Evolutionary conservation across 23 tunicate species (phyloP).

Genomic region (Styela plicata): DNA sequence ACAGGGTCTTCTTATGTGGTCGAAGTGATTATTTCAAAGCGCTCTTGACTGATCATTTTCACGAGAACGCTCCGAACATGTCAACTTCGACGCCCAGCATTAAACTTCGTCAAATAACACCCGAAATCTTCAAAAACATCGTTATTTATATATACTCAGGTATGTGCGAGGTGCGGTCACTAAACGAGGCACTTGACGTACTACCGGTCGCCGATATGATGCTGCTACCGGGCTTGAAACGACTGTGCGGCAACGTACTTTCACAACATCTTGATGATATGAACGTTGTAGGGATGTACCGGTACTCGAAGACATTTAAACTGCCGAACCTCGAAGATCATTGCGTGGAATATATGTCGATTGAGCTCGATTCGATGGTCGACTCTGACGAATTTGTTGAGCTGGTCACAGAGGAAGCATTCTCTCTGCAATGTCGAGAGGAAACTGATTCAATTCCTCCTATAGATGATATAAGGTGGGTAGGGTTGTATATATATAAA

Average conservation of each 20-base stretch:
- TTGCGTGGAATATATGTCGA: slow-evolving; percentile 35
- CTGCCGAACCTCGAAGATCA: slow-evolving; percentile 22
- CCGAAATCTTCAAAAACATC: slow-evolving; percentile 26
- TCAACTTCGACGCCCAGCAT: slow-evolving; percentile 11
- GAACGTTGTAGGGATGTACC: slow-evolving; percentile 11
- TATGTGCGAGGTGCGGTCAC: slow-evolving; percentile 12
- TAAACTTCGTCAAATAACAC: slow-evolving; percentile 23
- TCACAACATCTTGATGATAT: not conserved
- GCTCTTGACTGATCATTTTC: slow-evolving; percentile 38
- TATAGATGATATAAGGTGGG: slow-evolving; percentile 54
- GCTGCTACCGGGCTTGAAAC: slow-evolving; percentile 31
- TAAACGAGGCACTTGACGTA: slow-evolving; percentile 25
- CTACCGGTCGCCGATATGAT: slow-evolving; percentile 44
- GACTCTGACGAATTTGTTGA: slow-evolving; percentile 37
- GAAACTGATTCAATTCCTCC: slow-evolving; percentile 51
- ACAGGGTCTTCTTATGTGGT: slow-evolving; percentile 46
- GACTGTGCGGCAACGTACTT: slow-evolving; percentile 37
- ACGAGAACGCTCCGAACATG: slow-evolving; percentile 8
- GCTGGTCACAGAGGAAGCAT: slow-evolving; percentile 41
- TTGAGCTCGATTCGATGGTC: slow-evolving; percentile 28
- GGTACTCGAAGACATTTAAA: slow-evolving; percentile 18
- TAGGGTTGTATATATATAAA: too few species aligned
- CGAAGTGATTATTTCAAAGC: slow-evolving; percentile 50
- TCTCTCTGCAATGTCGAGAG: slow-evolving; percentile 13
- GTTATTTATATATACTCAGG: slow-evolving; percentile 37